Base-by-base conservation (phyloP, 2,888 invertebrate genomes). In the Zaprionus lineosus region DNA sequence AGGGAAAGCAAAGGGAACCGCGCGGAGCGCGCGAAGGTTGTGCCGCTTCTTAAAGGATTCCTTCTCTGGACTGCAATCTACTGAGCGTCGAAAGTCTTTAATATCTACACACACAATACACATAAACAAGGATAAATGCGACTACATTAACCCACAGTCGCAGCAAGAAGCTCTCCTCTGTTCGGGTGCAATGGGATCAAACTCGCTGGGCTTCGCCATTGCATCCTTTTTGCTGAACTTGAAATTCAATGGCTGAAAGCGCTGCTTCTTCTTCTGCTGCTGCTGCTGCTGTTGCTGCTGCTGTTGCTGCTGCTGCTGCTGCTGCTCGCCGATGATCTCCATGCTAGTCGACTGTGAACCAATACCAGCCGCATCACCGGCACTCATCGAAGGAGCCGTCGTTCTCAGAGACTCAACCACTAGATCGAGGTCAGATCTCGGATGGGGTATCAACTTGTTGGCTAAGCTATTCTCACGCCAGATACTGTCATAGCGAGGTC, bases 401-500 rank as follows among this genome's bases (percentile, higher is more conserved):
- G 37, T 29, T 26, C 41, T 46, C 9, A 52, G 19, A 12, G 47
- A 41, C 41, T 39, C 33, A n/a, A n/a, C n/a, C n/a, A n/a, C n/a
- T n/a, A n/a, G n/a, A n/a, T n/a, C n/a, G n/a, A n/a, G n/a, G n/a
- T n/a, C n/a, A n/a, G n/a, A n/a, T n/a, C n/a, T n/a, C n/a, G n/a
- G n/a, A n/a, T n/a, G n/a, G n/a, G n/a, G n/a, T n/a, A n/a, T n/a
- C n/a, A n/a, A n/a, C n/a, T n/a, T n/a, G 8, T 24, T 24, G 24
- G 24, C 24, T n/a, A 41, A n/a, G 48, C 18, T 39, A 24, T 33
- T 41, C 44, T 78, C 78, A 18, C 65, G 68, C 78, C 78, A 78
- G 14, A 86, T 78, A 50, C 50, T 46, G 26, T 78, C 78, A 19
- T 63, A 79, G 3, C 56, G 82, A 1, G 60, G 43, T 5, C 77